Evolutionary conservation across 1,140 invertebrate species (phyloP).

Genomic region (Glossosoma conforme): DNA sequence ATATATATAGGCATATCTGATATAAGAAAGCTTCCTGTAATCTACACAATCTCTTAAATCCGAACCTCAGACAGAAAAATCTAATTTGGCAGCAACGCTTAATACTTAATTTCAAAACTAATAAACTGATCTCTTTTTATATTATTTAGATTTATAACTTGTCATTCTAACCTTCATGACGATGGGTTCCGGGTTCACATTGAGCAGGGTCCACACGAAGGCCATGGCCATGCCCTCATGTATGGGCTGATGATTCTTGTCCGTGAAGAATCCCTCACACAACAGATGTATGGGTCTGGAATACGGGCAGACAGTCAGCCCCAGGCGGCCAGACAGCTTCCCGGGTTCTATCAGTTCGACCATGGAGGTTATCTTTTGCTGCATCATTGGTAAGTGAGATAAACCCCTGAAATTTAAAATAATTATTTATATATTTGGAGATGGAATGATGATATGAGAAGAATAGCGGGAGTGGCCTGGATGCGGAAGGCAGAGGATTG

Average conservation of each 20-base stretch:
- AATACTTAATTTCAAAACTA: neutral
- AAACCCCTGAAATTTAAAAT: constrained; percentile 6
- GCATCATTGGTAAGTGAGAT: constrained; percentile 1
- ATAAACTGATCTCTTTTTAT: neutral
- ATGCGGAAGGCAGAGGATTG: too few relatives aligned
- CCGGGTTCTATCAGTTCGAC: neutral
- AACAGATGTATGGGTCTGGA: constrained; percentile 12
- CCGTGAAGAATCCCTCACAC: neutral
- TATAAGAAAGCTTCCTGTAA: neutral
- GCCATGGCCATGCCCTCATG: constrained; percentile 8
- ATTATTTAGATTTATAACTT: neutral
- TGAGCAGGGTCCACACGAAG: constrained; percentile 24
- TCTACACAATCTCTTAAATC: neutral
- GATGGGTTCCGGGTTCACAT: constrained; percentile 25
- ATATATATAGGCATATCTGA: neutral
- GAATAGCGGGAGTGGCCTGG: too few relatives aligned
- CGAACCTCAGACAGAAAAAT: neutral
- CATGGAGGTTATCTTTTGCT: constrained; percentile 12
- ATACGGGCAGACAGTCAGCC: constrained; percentile 21
- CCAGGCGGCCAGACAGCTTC: neutral
- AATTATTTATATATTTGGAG: too few relatives aligned
- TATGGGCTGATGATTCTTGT: constrained; percentile 4
- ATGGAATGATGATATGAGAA: too few relatives aligned
- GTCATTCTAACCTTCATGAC: constrained; percentile 14
- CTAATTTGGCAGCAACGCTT: neutral